phyloP scores from a whole-genome alignment of 1,140 invertebrate genomes.

The Reticulitermes speratus region DNA sequence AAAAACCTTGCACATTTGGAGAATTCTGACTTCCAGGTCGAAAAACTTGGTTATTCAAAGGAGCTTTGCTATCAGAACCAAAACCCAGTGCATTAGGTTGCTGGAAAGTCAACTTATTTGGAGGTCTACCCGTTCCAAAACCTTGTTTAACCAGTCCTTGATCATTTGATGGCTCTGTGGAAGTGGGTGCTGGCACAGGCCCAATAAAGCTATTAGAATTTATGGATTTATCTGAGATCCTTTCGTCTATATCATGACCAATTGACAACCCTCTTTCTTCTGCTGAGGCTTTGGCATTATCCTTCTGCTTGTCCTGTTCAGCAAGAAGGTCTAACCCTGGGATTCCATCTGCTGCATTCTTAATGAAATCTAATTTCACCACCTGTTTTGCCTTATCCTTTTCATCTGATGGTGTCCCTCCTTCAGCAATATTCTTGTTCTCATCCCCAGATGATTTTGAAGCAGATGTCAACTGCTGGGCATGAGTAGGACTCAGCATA shows the following conservation, averaged over 20 bases:
- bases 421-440: neutral
- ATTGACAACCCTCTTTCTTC: conserved; percentile 17
- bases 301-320: conserved; percentile 6
- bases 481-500: neutral
- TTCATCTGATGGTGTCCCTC: neutral
- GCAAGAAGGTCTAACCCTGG: conserved; percentile 30
- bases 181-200: neutral
- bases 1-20: neutral
- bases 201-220: conserved; percentile 8
- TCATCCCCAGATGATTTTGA: neutral
- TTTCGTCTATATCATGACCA: conserved; percentile 25
- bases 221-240: neutral
- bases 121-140: neutral
- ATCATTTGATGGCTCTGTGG: neutral
- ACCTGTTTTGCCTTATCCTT: neutral
- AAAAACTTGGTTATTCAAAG: conserved; percentile 18
- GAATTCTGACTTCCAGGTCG: conserved; percentile 14
- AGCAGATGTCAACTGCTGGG: too few species aligned
- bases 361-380: neutral
- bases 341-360: conserved; percentile 16
- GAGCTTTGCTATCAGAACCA: neutral
- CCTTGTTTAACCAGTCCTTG: conserved; percentile 25
- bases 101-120: neutral
- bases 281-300: neutral
- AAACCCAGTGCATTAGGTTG: neutral